These are phyloP conservation scores for Alligator mississippiensis DNA, from an alignment of 2,113 vertebrate species.

Conservation along the genomic window DNA sequence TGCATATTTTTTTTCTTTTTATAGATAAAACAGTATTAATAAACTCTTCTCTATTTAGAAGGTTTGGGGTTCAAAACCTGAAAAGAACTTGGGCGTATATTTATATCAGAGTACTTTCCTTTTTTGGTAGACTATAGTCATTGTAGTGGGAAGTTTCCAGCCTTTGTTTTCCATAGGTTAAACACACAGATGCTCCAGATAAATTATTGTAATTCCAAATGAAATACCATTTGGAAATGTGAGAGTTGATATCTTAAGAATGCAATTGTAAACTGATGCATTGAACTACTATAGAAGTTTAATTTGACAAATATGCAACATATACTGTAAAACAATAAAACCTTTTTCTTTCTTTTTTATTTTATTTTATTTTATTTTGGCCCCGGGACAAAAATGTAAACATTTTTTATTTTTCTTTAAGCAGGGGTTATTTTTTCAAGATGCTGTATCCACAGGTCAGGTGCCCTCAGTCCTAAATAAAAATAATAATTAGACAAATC, in stretches of 20 bases:
- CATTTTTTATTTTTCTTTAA: slow-evolving; percentile 10
- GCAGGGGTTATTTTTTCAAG: background rate
- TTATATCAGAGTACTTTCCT: slow-evolving; percentile 30
- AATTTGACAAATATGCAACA: background rate
- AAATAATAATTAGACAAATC: slow-evolving; percentile 66
- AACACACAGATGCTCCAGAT: slow-evolving; percentile 46
- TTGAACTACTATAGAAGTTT: background rate
- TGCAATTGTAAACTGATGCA: background rate
- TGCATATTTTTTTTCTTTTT: slow-evolving; percentile 34
- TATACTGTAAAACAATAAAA: background rate
- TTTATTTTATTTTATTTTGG: background rate
- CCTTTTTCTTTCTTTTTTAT: background rate
- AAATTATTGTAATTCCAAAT: slow-evolving; percentile 44
- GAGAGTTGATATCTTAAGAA: background rate
- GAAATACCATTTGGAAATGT: slow-evolving; percentile 28
- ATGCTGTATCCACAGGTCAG: slow-evolving; percentile 33
- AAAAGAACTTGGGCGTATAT: slow-evolving; percentile 33
- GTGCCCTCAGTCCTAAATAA: slow-evolving; percentile 46
- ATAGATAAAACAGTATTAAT: background rate
- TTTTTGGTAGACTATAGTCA: slow-evolving; percentile 45
- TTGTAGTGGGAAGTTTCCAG: slow-evolving; percentile 59
- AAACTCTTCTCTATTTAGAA: slow-evolving; percentile 14
- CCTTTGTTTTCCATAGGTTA: slow-evolving; percentile 33
- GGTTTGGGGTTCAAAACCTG: slow-evolving; percentile 22
- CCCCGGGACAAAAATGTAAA: background rate